These are phyloP conservation scores for Drosophila nannoptera DNA, from an alignment of 1,140 invertebrate genomes.

Conservation along the genomic window DNA sequence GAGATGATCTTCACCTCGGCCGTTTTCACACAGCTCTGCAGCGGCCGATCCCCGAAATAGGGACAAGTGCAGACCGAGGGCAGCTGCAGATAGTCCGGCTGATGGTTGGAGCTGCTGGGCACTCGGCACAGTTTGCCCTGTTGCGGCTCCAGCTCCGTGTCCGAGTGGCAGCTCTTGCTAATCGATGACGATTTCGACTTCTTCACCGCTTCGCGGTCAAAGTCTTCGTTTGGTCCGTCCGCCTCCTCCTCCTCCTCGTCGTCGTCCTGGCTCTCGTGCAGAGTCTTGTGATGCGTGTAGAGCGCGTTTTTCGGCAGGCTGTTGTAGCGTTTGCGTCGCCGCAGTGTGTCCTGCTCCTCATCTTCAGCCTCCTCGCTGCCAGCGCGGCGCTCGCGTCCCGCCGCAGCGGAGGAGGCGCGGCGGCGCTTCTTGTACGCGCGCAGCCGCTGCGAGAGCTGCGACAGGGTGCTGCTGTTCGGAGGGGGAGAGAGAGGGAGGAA, in stretches of 20 bases:
- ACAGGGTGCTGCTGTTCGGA: conserved; percentile 48
- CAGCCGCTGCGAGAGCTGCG: conserved; percentile 51
- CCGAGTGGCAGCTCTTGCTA: conserved; percentile 60
- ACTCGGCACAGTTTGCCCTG: conserved; percentile 20
- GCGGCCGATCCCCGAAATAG: conserved; percentile 85
- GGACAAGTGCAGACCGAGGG: conserved; percentile 88
- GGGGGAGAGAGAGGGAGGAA: not conserved
- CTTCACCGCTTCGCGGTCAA: conserved; percentile 2
- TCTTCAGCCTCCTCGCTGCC: conserved; percentile 52
- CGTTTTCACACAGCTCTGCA: conserved; percentile 75
- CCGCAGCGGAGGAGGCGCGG: conserved; percentile 59
- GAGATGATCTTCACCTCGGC: conserved; percentile 82
- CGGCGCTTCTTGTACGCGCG: conserved; percentile 58
- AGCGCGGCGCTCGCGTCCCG: conserved; percentile 46
- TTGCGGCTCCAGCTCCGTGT: conserved; percentile 56
- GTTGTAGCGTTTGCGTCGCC: conserved; percentile 63
- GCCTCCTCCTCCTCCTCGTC: conserved; percentile 24
- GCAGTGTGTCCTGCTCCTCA: conserved; percentile 52
- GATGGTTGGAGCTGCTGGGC: conserved; percentile 30
- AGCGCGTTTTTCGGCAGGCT: conserved; percentile 72
- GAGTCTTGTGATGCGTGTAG: conserved; percentile 51
- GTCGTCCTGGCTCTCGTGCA: conserved; percentile 52
- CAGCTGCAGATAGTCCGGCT: conserved; percentile 80
- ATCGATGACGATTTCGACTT: conserved; percentile 15
- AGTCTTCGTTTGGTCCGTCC: conserved; percentile 18